These are phyloP conservation scores for Lissocephala sabroskyi DNA, from an alignment of 2,888 invertebrate species.

Conservation along the genomic window DNA sequence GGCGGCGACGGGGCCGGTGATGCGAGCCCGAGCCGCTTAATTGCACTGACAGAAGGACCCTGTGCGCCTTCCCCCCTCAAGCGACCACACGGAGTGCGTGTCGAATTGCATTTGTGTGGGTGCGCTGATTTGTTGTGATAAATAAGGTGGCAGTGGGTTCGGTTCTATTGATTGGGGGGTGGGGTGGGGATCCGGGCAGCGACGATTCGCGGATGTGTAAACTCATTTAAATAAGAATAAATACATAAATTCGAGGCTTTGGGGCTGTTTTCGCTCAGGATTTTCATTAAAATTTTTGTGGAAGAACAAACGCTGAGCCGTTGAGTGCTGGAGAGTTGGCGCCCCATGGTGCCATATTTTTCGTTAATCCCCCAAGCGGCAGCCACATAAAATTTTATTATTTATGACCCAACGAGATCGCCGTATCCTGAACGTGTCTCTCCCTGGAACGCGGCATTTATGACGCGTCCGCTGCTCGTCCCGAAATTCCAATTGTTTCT, in stretches of 20 bases:
- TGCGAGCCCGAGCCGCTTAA: constrained; percentile 44
- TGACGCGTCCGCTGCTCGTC: constrained; percentile 35
- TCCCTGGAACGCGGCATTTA: constrained; percentile 44
- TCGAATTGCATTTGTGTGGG: constrained; percentile 69
- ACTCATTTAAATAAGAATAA: no score
- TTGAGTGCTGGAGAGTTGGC: constrained; percentile 57
- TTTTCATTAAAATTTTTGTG: constrained; percentile 58
- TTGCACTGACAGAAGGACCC: constrained; percentile 62
- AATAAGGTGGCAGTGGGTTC: constrained; percentile 66
- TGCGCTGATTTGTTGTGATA: constrained; percentile 69
- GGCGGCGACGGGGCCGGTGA: constrained; percentile 2
- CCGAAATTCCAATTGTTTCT: constrained; percentile 62
- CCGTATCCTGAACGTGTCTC: no score
- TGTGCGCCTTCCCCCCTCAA: no score
- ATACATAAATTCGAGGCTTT: constrained; percentile 41
- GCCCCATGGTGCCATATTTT: constrained; percentile 55
- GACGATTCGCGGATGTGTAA: no score
- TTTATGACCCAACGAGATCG: constrained; percentile 57
- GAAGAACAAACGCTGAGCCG: constrained; percentile 63
- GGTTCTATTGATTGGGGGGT: constrained; percentile 20
- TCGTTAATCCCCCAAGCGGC: constrained; percentile 47
- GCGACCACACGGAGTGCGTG: constrained; percentile 61
- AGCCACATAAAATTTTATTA: constrained; percentile 57
- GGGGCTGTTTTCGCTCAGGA: constrained; percentile 17
- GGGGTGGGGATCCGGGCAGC: no score